Conservation (phyloP, 1,140 invertebrate genomes). For the Macrobrachium nipponense region DNA sequence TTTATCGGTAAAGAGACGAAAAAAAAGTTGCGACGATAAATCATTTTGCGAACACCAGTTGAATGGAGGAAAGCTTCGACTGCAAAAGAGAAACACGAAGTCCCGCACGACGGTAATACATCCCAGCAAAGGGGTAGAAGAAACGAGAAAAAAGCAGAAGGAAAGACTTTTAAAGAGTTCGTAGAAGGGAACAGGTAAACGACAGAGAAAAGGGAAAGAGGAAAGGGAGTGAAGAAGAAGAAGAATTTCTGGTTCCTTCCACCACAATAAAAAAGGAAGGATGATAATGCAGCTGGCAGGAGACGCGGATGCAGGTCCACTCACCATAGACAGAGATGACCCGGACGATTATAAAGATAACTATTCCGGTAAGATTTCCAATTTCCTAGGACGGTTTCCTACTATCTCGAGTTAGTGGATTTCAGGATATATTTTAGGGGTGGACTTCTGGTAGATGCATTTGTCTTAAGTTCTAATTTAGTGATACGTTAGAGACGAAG, state of each 20-base stretch:
- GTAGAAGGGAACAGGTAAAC: not conserved
- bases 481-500: not conserved
- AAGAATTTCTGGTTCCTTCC: not conserved
- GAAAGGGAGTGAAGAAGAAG: not conserved
- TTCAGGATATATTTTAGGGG: too few relatives aligned
- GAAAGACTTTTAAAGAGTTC: not conserved
- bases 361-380: constrained; percentile 40
- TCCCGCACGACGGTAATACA: too few relatives aligned
- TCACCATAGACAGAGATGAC: constrained; percentile 43
- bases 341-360: constrained; percentile 37
- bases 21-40: too few relatives aligned
- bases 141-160: constrained; percentile 8
- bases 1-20: too few relatives aligned
- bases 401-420: too few relatives aligned
- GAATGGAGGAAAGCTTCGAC: too few relatives aligned
- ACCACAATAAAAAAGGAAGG: constrained; percentile 26
- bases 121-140: too few relatives aligned
- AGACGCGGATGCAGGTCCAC: constrained; percentile 45
- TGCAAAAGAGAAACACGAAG: too few relatives aligned
- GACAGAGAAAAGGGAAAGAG: not conserved
- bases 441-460: too few relatives aligned
- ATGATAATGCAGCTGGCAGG: constrained; percentile 60
- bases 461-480: too few relatives aligned
- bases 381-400: not conserved
- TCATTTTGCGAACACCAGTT: too few relatives aligned